Evolutionary conservation across 2,113 vertebrate genomes (phyloP).

Genomic region (Chamaea fasciata): DNA sequence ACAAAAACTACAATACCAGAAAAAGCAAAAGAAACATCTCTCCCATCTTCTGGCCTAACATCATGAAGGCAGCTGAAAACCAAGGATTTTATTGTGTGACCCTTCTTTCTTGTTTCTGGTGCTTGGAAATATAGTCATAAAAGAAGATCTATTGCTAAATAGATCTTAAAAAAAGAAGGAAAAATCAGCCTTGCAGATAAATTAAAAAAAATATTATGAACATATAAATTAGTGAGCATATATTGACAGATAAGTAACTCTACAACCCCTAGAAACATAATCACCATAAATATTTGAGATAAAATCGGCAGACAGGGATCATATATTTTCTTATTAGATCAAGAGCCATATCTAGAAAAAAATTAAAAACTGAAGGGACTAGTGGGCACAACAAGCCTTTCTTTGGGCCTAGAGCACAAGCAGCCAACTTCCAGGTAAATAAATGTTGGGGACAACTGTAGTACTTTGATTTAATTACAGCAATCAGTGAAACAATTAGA

Average conservation of each 20-base stretch:
- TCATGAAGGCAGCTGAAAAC: neutral
- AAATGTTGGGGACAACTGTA: neutral
- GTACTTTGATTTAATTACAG: neutral
- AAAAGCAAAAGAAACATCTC: neutral
- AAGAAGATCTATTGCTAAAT: neutral
- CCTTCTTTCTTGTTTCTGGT: neutral
- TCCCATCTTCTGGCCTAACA: neutral
- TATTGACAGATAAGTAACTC: constrained; percentile 37
- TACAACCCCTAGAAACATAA: neutral
- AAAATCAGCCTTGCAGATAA: neutral
- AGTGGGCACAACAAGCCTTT: neutral
- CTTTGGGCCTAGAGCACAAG: neutral
- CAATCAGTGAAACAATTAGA: neutral
- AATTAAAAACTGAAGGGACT: neutral
- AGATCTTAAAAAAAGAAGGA: neutral
- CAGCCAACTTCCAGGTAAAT: neutral
- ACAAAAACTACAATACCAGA: neutral
- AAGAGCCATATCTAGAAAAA: neutral
- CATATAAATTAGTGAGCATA: neutral
- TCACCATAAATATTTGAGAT: neutral
- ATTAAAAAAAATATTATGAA: neutral
- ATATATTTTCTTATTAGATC: neutral
- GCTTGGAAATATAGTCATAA: neutral
- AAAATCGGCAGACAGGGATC: neutral
- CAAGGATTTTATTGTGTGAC: neutral